These are phyloP conservation scores for Pterois miles DNA, from an alignment of 2,797 vertebrate genomes.

Conservation along the genomic window DNA sequence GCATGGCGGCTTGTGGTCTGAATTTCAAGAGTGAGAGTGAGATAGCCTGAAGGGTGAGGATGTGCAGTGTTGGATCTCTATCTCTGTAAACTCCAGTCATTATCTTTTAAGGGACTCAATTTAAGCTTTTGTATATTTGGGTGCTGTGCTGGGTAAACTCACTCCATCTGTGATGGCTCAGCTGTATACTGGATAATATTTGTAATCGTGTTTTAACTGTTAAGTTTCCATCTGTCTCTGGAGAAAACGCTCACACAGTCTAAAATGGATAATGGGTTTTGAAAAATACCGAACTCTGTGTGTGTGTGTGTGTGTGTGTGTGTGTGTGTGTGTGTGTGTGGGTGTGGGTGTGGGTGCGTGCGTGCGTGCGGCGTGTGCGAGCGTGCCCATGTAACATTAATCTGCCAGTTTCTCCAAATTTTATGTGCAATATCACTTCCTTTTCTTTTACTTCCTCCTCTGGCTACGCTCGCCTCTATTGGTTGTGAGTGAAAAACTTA, in stretches of 20 bases:
- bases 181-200: neutral
- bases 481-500: constrained; percentile 22
- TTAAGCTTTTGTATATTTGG: neutral
- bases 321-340: no score
- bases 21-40: neutral
- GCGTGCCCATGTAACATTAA: neutral
- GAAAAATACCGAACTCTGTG: no score
- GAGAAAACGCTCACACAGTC: neutral
- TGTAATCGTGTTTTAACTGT: neutral
- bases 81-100: neutral
- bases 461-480: neutral
- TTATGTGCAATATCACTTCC: constrained; percentile 2
- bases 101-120: constrained; percentile 10
- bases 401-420: constrained; percentile 10
- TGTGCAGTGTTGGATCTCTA: neutral
- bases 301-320: no score
- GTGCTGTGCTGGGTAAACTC: neutral
- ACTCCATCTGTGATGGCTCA: constrained; percentile 1
- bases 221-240: neutral
- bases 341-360: no score
- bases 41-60: neutral
- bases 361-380: no score
- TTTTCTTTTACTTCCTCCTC: constrained; percentile 26
- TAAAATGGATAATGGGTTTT: neutral
- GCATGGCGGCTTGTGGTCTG: constrained; percentile 29